Percentiles rank a stretch among this genome's conserved stretches.
Evolutionary conservation across 2,113 vertebrate genomes (phyloP).

Genomic region (Mirza zaza): DNA sequence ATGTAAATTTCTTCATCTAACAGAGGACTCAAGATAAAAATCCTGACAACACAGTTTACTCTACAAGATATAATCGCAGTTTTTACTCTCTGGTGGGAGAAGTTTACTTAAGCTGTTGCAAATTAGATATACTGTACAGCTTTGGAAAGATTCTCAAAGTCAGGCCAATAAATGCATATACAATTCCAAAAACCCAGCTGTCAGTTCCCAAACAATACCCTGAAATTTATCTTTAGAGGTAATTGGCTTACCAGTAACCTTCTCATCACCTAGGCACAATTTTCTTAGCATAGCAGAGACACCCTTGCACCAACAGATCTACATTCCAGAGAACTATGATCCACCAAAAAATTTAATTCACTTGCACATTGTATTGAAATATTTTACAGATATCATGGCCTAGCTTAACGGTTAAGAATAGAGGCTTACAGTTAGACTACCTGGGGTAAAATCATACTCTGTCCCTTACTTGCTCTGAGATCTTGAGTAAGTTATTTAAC

Average conservation of each 20-base stretch:
- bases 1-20: slow-evolving; percentile 4
- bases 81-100: neutral
- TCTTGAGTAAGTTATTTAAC: neutral
- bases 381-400: neutral
- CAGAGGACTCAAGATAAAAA: slow-evolving; percentile 38
- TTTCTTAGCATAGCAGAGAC: neutral
- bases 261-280: neutral
- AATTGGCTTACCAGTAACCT: neutral
- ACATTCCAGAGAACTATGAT: neutral
- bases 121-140: neutral
- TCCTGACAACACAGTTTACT: neutral
- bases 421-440: neutral
- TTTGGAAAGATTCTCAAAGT: neutral
- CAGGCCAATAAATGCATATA: neutral
- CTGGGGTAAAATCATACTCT: neutral
- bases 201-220: neutral
- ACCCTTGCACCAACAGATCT: neutral
- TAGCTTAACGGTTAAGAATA: neutral
- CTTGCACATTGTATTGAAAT: neutral
- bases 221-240: neutral
- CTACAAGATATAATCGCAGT: neutral
- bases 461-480: neutral
- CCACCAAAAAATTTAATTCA: neutral
- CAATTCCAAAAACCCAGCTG: neutral
- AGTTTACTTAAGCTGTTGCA: neutral